Base-by-base conservation (phyloP, 2,113 vertebrate genomes). In the Carassius gibelio region DNA sequence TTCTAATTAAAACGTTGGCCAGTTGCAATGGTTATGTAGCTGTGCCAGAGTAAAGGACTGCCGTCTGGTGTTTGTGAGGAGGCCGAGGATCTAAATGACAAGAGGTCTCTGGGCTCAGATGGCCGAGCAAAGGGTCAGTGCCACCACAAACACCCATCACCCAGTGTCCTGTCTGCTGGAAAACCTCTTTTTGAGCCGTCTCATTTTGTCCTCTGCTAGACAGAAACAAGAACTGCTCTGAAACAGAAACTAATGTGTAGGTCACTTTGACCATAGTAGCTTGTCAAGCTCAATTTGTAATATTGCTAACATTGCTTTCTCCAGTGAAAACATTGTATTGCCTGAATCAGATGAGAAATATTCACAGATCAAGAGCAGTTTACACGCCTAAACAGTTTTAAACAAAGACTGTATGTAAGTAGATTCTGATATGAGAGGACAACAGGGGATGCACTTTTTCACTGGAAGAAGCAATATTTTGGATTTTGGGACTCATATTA, bases 31-130 rank as follows among this genome's bases (percentile, higher is more conserved):
- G 69, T 52, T 71, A 81, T 81, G 57, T 72, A 64, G 68, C 26
- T 42, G 52, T 52, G 69, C 78, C 61, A 42, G 34, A 79, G 76
- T 42, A n/a, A n/a, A 79, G 34, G 76, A 36, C 38, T 42, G 36
- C 76, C 59, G 55, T 79, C 34, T 42, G 55, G 71, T 48, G 66
- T 88, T 55, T 89, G 81, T 68, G 81, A 87, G 82, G 82, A 86
- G 86, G 88, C 87, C 84, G 19, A 5, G 88, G 91, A 90, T 88
- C 81, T 68, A 68, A 86, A 90, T 92, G 90, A 91, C 91, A 89
- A 88, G 87, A 91, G 84, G 52, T 88, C 84, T 83, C 64, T 62
- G 72, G 38, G 52, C 55, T 75, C 62, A 36, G 69, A 71, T 57
- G 23, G 88, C 38, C 55, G 42, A 85, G 88, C 84, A 79, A 87